Evolutionary conservation across 2,888 invertebrate genomes (phyloP), one percentile per base, ranked within the genome.

Genomic region (Mesochorus sp.): DNA sequence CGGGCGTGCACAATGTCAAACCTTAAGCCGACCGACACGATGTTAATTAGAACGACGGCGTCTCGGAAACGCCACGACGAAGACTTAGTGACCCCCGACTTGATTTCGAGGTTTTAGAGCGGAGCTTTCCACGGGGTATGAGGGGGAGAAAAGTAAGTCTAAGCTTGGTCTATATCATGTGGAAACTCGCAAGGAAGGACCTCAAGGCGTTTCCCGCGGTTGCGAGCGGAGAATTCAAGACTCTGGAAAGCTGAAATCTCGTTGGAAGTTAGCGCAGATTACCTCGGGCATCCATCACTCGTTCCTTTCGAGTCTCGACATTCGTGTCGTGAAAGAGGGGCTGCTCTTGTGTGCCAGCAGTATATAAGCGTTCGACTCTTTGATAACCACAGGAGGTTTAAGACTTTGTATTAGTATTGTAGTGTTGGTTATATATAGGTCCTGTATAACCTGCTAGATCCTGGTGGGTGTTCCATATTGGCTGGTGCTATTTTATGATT

Each of bases 31-130:
- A 86, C 85, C 87, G 88, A 90, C 90, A 88, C 88, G 89, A 90
- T 91, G 91, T 90, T 91, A 91, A 91, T 91, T 91, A 91, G 90
- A 88, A 85, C 83, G 81, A 81, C 85, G 87, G n/a, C 84, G 87
- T 86, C 85, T 86, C 84, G 80, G 80, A 80, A 79, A 83, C 81
- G 80, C 66, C 51, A 55, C 75, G 72, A 51, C 57, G 82, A 84
- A 86, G 90, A 89, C 89, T 88, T 86, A 87, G 89, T 85, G 89
- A 89, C 85, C 89, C 84, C 89, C 87, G 88, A 88, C 89, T 88
- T 86, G 90, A 89, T 90, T 90, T 88, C 88, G 86, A 88, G 88
- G 87, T 88, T 89, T 89, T 87, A 86, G 86, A 75, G 61, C 34
- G 59, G 67, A 71, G 59, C 28, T 75, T 79, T 76, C 68, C 76